phyloP scores from a whole-genome alignment of 2,113 vertebrate species.

The Gadus macrocephalus region DNA sequence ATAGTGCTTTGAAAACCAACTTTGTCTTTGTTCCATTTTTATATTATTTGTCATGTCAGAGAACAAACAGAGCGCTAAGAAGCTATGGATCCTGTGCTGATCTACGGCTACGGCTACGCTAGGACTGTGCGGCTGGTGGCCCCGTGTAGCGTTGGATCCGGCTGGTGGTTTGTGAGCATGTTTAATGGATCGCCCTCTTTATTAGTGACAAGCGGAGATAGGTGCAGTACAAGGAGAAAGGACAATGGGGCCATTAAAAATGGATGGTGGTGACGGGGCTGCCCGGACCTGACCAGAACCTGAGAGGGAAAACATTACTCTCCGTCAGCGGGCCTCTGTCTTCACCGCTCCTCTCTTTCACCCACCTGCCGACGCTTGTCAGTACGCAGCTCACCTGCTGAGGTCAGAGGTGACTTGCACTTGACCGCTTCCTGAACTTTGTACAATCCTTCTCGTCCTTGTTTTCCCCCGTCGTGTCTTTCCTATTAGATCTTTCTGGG shows the following conservation, averaged over 20 bases:
- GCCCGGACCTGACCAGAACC: slow-evolving; percentile 52
- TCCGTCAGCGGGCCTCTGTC: slow-evolving; percentile 20
- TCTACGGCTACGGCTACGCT: too few relatives aligned
- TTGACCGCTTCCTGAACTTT: too few relatives aligned
- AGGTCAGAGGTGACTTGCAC: too few relatives aligned
- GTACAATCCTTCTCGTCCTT: too few relatives aligned
- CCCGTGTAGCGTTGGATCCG: slow-evolving; percentile 31
- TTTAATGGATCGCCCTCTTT: slow-evolving; percentile 63
- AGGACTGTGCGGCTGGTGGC: slow-evolving; percentile 32
- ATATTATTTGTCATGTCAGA: too few relatives aligned
- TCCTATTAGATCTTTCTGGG: too few relatives aligned
- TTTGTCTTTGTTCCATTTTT: too few relatives aligned
- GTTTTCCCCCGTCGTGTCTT: too few relatives aligned
- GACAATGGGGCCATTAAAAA: slow-evolving; percentile 69
- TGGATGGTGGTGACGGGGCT: slow-evolving; percentile 48
- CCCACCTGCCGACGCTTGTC: neutral
- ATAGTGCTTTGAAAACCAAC: too few relatives aligned
- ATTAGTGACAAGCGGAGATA: slow-evolving; percentile 54
- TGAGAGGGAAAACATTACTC: slow-evolving; percentile 35
- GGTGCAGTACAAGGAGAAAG: slow-evolving; percentile 57
- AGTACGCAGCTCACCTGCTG: slow-evolving; percentile 17
- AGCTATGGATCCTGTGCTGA: too few relatives aligned
- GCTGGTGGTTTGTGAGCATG: slow-evolving; percentile 44
- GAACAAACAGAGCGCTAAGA: too few relatives aligned
- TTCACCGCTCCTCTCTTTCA: slow-evolving; percentile 33